phyloP scores from a whole-genome alignment of 2,797 vertebrate species.

The Mus spretus region DNA sequence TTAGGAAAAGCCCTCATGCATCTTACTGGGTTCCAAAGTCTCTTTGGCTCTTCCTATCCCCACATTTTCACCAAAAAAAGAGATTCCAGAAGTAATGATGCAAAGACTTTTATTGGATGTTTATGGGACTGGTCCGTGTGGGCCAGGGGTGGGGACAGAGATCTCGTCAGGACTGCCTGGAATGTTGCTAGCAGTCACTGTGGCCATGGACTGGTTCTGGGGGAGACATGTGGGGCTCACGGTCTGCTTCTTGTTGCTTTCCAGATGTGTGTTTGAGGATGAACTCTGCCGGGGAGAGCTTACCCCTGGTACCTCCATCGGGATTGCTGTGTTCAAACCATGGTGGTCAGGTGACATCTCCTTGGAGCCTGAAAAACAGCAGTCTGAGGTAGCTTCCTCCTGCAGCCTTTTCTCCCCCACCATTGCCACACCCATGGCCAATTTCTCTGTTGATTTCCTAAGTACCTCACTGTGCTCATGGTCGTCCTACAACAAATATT shows the following conservation, averaged over 20 bases:
- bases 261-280: conserved; percentile 87
- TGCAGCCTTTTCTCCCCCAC: not conserved
- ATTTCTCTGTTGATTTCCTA: not conserved
- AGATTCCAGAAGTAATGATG: conserved; percentile 22
- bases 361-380: conserved; percentile 87
- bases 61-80: not conserved
- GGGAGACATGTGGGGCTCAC: conserved; percentile 88
- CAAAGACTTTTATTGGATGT: conserved; percentile 66
- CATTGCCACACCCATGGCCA: not conserved
- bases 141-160: not conserved
- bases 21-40: not conserved
- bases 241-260: conserved; percentile 89
- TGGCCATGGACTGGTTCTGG: conserved; percentile 90
- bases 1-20: conserved; percentile 20
- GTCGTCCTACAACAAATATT: conserved; percentile 18
- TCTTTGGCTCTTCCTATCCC: not conserved
- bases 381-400: conserved; percentile 8
- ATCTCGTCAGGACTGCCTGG: conserved; percentile 87
- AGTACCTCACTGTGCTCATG: not conserved
- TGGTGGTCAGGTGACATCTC: conserved; percentile 80
- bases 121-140: conserved; percentile 22
- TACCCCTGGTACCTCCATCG: not conserved
- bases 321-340: not conserved
- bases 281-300: conserved; percentile 80
- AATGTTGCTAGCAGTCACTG: conserved; percentile 85